Evolutionary conservation across 2,888 invertebrate genomes (phyloP).

Genomic region (Ophion ellenae): DNA sequence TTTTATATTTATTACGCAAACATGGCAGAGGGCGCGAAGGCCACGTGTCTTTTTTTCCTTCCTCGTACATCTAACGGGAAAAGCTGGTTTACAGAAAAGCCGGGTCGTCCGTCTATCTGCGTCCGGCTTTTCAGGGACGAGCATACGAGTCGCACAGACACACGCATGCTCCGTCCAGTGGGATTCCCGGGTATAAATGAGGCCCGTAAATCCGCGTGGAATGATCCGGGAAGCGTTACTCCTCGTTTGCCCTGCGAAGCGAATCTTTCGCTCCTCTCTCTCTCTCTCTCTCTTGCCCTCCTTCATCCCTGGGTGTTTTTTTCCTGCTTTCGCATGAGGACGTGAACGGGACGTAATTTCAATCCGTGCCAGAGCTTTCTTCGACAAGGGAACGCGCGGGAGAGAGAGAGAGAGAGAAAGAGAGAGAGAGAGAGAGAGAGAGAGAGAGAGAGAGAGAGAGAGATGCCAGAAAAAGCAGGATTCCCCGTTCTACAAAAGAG

Average conservation of each 20-base stretch:
- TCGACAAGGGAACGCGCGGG: conserved; percentile 46
- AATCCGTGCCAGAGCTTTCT: conserved; percentile 54
- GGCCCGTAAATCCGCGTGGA: conserved; percentile 63
- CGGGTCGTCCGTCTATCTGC: conserved; percentile 18
- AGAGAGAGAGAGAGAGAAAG: conserved; percentile 35
- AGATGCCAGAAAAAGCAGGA: conserved; percentile 24
- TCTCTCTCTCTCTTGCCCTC: conserved; percentile 31
- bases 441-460: conserved; percentile 27
- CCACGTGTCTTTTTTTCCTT: conserved; percentile 1
- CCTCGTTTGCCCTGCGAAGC: conserved; percentile 62
- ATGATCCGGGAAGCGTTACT: conserved; percentile 65
- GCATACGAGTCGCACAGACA: conserved; percentile 33
- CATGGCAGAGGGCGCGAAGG: conserved; percentile 6
- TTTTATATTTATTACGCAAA: conserved; percentile 37
- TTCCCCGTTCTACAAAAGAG: conserved; percentile 1
- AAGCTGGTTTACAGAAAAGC: conserved; percentile 15
- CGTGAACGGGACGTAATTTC: conserved; percentile 61
- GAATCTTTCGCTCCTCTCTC: conserved; percentile 60
- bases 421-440: conserved; percentile 10
- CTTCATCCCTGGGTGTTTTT: conserved; percentile 37
- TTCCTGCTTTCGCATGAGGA: conserved; percentile 32
- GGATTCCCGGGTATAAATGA: conserved; percentile 62
- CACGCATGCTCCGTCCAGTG: conserved; percentile 11
- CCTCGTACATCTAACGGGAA: conserved; percentile 35
- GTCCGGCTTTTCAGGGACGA: conserved; percentile 35